Evolutionary conservation across 1,140 invertebrate genomes (phyloP), one percentile per base, ranked within the genome.

Genomic region (Drosophila cardini): DNA sequence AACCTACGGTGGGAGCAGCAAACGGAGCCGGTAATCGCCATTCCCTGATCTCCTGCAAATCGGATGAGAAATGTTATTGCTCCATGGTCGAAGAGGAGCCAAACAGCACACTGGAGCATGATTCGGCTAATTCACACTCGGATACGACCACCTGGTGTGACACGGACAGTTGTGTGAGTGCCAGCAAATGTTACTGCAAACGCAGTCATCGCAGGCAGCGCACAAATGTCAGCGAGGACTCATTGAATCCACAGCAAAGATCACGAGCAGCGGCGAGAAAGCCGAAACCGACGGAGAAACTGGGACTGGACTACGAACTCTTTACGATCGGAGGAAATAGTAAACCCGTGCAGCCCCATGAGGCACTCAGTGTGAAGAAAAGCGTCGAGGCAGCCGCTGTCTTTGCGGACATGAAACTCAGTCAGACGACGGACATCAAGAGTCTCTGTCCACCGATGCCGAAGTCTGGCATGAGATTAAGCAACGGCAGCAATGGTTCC

Each of bases 121-220:
- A 91, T 32, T 77, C 80, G 15, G 68, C 48, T 0, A 75, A 90
- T 58, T 67, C 74, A 46, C 80, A 73, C 58, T 90, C 85, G 89
- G 93, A 93, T 92, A 94, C 91, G 78, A 94, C 60, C 95, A 96
- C 81, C 94, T 92, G 94, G 2, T 97, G 96, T 89, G 96, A 97
- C 82, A 96, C 96, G 0, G 96, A 97, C 80, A 97, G 96, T 76
- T 97, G 97, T 90, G 94, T 96, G 0, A 97, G 97, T 63, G 96
- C 96, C 87, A 97, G 97, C 85, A 97, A 97, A 90, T 98, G 97
- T 87, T 98, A 98, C 86, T 98, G 97, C 91, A 93, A 94, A 7
- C 93, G 93, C 1, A 93, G 92, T 1, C 92, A 93, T 65, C 76
- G 70, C 2, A 57, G 90, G 6, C 75, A 65, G 75, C 55, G 83